Percentiles rank a stretch among this genome's conserved stretches.
These are phyloP conservation scores for Sebastes dallii DNA, from an alignment of 2,797 vertebrate species.

Conservation along the genomic window DNA sequence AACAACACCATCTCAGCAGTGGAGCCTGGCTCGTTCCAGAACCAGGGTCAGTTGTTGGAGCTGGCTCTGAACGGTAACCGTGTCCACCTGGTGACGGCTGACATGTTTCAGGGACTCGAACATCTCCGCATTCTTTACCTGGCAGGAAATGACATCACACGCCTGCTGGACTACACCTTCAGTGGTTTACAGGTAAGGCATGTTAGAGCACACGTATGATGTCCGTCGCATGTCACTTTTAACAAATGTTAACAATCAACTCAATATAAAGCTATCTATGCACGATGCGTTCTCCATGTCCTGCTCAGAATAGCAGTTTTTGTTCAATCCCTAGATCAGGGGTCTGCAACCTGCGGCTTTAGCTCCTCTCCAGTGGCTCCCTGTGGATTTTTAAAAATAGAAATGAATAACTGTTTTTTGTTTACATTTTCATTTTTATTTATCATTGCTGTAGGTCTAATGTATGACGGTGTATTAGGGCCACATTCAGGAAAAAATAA, in stretches of 20 bases:
- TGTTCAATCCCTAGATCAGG: too few species aligned
- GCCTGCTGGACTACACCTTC: constrained; percentile 89
- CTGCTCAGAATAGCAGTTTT: not conserved
- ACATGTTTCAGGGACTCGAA: constrained; percentile 87
- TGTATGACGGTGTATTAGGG: too few species aligned
- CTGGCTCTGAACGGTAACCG: constrained; percentile 90
- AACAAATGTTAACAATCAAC: not conserved
- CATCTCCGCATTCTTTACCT: constrained; percentile 92
- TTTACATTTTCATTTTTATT: too few species aligned
- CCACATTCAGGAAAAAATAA: too few species aligned
- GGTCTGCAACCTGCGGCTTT: too few species aligned
- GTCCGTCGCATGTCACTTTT: not conserved
- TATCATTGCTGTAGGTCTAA: too few species aligned
- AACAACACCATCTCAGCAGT: constrained; percentile 90
- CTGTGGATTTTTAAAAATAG: too few species aligned
- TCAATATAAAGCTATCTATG: not conserved
- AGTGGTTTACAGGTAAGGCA: constrained; percentile 85
- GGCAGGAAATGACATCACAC: constrained; percentile 88
- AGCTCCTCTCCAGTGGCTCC: too few species aligned
- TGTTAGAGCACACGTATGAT: not conserved
- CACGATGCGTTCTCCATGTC: not conserved
- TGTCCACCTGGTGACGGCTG: constrained; percentile 83
- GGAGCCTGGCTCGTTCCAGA: constrained; percentile 85
- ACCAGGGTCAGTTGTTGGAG: constrained; percentile 86
- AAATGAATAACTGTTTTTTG: too few species aligned